Evolutionary conservation across 2,888 invertebrate genomes (phyloP), one percentile per base, ranked within the genome.

Genomic region (Nephrocerus scutellatus): DNA sequence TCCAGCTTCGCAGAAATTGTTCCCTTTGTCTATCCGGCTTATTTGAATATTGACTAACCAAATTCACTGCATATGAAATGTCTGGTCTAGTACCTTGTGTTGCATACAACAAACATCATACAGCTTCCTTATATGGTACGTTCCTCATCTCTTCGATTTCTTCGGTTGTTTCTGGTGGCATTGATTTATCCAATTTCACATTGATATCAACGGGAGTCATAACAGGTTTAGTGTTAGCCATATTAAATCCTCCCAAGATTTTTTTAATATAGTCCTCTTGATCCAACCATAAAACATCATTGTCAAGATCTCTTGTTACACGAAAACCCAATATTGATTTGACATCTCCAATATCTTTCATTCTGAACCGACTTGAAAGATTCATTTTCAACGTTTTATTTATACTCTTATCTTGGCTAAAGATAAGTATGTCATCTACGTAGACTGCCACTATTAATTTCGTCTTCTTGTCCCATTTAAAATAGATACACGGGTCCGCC

Each of bases 401-500:
- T n/a, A 10, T 21, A 20, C 12, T 18, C 13, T 24, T 8, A 20
- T 39, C 34, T 20, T 42, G 39, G n/a, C 14, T 37, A 23, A 46
- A 37, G 12, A 38, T 32, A 16, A 44, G 12, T 7, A 41, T 9
- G 15, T 42, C 39, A 19, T 39, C 36, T 7, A 42, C 41, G 30
- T 39, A 39, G 6, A 46, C 19, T 2, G 30, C 36, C 10, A 40
- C 28, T 9, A 40, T 39, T 13, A 36, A 18, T n/a, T n/a, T n/a
- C n/a, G n/a, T n/a, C n/a, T n/a, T n/a, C n/a, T n/a, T n/a, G n/a
- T n/a, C 34, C 8, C 32, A 19, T 22, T 22, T 29, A 21, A 24
- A 22, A 34, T 39, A 43, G 18, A 42, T 34, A 22, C 47, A 47
- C 9, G 35, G 29, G 14, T 47, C 43, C 2, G 35, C n/a, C 24